These are phyloP conservation scores for Nemoura dubitans DNA, from an alignment of 2,888 invertebrate species.

Conservation along the genomic window DNA sequence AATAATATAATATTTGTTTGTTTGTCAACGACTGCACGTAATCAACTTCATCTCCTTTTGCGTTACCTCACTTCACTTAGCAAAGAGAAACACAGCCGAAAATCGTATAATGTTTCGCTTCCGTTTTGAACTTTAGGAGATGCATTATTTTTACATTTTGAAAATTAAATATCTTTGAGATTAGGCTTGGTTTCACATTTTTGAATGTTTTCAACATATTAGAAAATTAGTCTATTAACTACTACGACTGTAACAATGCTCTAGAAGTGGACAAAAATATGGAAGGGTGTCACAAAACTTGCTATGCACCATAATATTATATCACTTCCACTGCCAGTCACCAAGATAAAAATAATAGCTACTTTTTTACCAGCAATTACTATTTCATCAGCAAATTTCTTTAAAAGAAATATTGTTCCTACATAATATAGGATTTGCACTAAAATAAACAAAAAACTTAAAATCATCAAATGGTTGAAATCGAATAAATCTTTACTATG, in stretches of 20 bases:
- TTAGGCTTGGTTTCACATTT: neutral
- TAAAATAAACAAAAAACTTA: neutral
- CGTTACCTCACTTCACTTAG: neutral
- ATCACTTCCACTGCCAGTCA: neutral
- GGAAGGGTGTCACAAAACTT: neutral
- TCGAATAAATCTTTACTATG: slow-evolving; percentile 14
- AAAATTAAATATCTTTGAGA: slow-evolving; percentile 7
- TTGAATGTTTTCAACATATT: neutral
- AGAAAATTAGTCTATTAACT: neutral
- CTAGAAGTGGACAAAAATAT: neutral
- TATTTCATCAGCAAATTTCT: neutral
- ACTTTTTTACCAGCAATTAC: neutral
- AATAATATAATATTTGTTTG: slow-evolving; percentile 14
- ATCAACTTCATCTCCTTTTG: neutral
- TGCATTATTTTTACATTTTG: neutral
- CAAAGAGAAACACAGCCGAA: neutral
- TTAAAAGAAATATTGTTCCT: neutral
- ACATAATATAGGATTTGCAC: neutral
- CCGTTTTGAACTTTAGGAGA: neutral
- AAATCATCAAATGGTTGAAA: neutral
- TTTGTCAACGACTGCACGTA: too few relatives aligned
- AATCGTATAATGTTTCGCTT: neutral
- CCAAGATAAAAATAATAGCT: neutral
- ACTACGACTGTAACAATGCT: too few relatives aligned
- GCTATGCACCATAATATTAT: slow-evolving; percentile 34